Conservation (phyloP, 2,888 invertebrate species). For the Trisateles emortualis region DNA sequence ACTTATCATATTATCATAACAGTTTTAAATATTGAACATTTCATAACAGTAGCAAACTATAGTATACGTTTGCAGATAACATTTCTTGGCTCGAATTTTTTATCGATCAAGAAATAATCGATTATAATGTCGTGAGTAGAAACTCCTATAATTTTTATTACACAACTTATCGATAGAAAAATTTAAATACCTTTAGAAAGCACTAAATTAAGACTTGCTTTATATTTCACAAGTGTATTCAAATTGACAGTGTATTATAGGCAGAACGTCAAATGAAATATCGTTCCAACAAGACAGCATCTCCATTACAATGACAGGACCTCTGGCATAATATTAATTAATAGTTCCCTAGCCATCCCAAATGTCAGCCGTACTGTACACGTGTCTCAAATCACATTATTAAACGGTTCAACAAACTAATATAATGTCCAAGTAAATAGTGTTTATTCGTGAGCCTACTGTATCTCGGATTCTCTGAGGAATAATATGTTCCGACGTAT, state of each 20-base stretch:
- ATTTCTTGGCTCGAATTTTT: no score
- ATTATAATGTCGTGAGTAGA: no score
- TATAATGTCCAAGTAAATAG: constrained; percentile 16
- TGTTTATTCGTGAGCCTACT: constrained; percentile 21
- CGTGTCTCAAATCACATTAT: constrained; percentile 29
- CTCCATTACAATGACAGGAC: constrained; percentile 28
- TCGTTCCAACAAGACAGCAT: constrained; percentile 20
- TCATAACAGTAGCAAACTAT: no score
- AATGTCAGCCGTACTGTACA: constrained; percentile 44
- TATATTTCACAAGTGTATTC: neutral
- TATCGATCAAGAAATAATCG: no score
- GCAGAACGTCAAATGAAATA: constrained; percentile 11
- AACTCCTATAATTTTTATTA: no score
- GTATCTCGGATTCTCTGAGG: constrained; percentile 9
- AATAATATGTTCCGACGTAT: constrained; percentile 14
- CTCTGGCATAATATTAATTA: constrained; percentile 38
- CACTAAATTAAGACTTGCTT: no score
- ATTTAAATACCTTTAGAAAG: no score
- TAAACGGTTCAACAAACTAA: constrained; percentile 38
- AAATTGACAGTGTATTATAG: constrained; percentile 11
- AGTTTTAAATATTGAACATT: no score
- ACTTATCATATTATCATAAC: no score
- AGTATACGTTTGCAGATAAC: no score
- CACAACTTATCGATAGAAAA: no score
- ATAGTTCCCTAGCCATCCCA: constrained; percentile 34